Evolutionary conservation across 2,113 vertebrate species (phyloP).

Genomic region (Aviceda subcristata): DNA sequence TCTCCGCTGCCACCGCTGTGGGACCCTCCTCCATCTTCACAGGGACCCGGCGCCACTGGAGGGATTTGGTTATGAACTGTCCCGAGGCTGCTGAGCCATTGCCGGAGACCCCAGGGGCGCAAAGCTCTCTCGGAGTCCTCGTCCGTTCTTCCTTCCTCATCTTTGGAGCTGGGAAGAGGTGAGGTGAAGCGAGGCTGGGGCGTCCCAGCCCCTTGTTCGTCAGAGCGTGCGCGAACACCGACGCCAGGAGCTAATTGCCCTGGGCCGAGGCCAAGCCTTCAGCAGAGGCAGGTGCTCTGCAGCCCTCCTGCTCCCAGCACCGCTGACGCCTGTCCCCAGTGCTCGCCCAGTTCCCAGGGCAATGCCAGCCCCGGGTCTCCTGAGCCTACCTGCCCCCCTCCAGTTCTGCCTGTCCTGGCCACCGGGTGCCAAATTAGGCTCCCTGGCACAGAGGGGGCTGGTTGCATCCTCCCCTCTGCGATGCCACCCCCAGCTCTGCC

Average conservation of each 20-base stretch:
- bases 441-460: accelerated
- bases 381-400: too few relatives aligned
- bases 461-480: accelerated
- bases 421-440: background rate
- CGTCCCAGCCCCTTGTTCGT: background rate
- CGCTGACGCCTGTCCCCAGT: background rate
- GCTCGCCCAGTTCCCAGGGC: background rate
- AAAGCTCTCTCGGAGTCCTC: background rate
- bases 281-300: background rate
- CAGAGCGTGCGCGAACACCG: accelerated
- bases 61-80: background rate
- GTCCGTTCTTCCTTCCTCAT: accelerated
- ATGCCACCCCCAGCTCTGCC: background rate
- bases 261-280: background rate
- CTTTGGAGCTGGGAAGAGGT: background rate
- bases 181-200: background rate
- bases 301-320: accelerated
- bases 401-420: background rate
- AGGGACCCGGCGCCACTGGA: accelerated
- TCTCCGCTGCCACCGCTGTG: accelerated
- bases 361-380: background rate
- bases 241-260: background rate
- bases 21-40: background rate
- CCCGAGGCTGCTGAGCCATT: background rate
- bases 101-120: accelerated